Conservation (phyloP, 2,888 invertebrate genomes). For the Papilio demoleus region DNA sequence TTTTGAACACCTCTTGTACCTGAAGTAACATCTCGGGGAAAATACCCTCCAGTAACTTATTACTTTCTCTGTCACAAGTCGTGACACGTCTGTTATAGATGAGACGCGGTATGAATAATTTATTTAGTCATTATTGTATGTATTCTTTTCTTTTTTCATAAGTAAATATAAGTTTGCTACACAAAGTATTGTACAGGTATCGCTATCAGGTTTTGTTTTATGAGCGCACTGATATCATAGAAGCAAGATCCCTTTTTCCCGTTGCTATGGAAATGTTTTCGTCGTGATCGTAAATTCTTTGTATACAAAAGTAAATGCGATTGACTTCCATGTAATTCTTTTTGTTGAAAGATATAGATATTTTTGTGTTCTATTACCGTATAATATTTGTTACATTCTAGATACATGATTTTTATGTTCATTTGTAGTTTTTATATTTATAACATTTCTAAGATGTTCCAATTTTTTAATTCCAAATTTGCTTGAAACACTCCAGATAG, state of each 20-base stretch:
- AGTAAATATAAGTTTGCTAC: conserved; percentile 51
- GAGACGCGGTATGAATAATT: conserved; percentile 68
- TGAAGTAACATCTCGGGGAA: conserved; percentile 44
- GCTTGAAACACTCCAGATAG: no score
- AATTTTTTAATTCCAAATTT: no score
- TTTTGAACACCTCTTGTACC: conserved; percentile 46
- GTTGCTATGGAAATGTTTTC: conserved; percentile 26
- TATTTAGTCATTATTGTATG: conserved; percentile 63
- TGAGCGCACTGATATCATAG: background rate
- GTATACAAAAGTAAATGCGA: conserved; percentile 11
- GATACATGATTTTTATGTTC: background rate
- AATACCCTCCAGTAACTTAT: conserved; percentile 52
- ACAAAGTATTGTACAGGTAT: conserved; percentile 12
- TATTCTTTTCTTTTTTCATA: conserved; percentile 59
- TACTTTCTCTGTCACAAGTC: conserved; percentile 63
- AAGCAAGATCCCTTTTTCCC: background rate
- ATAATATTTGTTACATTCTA: background rate
- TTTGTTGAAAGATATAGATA: conserved; percentile 13
- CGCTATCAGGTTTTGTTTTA: conserved; percentile 7
- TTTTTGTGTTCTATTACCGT: background rate
- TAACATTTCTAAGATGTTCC: no score
- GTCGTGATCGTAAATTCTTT: conserved; percentile 20
- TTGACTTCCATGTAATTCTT: conserved; percentile 1
- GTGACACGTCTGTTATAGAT: conserved; percentile 58
- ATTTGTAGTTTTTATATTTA: background rate